Evolutionary conservation across 2,797 vertebrate genomes (phyloP).

Genomic region (Benthosema pterotum): DNA sequence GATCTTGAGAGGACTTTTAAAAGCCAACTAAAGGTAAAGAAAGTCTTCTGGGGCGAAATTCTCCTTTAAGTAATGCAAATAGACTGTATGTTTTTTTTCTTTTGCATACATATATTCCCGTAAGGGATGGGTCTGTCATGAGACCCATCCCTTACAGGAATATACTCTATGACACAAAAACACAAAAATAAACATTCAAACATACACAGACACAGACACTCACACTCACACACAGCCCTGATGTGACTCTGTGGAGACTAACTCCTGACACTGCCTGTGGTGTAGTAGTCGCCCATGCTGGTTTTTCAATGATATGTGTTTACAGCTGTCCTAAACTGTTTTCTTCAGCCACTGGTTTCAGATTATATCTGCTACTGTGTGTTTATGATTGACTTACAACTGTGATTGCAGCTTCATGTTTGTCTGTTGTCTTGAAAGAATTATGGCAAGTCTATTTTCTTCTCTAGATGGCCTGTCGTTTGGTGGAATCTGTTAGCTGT

Average conservation of each 20-base stretch:
- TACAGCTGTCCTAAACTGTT: not conserved
- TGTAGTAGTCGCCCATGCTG: not conserved
- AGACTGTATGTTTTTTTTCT: too few relatives aligned
- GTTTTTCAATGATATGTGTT: conserved; percentile 20
- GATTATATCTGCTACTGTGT: conserved; percentile 1
- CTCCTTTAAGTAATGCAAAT: too few relatives aligned
- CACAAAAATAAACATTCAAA: conserved; percentile 7
- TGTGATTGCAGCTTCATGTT: conserved; percentile 17
- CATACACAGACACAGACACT: conserved; percentile 20
- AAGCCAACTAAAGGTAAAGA: too few relatives aligned
- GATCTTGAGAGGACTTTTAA: too few relatives aligned
- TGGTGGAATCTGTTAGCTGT: conserved; percentile 33
- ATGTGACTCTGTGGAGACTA: conserved; percentile 16
- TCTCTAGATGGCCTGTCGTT: conserved; percentile 26
- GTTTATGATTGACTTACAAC: conserved; percentile 19
- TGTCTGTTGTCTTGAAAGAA: conserved; percentile 32
- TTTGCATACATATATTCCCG: too few relatives aligned
- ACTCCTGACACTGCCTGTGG: not conserved
- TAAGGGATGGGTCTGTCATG: too few relatives aligned
- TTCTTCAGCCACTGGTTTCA: conserved; percentile 15
- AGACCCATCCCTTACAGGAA: too few relatives aligned
- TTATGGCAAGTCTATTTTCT: conserved; percentile 39
- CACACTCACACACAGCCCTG: conserved; percentile 24
- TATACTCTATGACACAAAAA: too few relatives aligned
- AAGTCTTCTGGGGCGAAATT: too few relatives aligned